A percentile compares a stretch with the other conserved stretches of the same genome.
Conservation (phyloP, 1,140 invertebrate genomes). For the Drosophila kikkawai region DNA sequence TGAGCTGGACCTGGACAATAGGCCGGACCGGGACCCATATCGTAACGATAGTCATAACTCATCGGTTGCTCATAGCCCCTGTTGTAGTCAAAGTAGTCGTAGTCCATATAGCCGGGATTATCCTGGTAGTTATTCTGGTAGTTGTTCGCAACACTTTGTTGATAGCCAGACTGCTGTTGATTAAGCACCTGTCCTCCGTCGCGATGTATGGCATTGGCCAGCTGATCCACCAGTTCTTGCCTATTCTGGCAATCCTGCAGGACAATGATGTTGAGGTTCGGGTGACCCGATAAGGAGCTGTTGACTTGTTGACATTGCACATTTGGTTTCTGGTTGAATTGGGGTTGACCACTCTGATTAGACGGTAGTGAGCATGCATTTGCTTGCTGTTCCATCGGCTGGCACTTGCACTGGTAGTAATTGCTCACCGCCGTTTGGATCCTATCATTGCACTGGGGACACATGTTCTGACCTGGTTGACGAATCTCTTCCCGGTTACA, state of each 20-base stretch:
- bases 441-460: constrained; percentile 26
- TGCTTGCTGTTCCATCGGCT: not conserved
- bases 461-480: constrained; percentile 21
- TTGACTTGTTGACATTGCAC: not conserved
- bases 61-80: not conserved
- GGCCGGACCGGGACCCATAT: not conserved
- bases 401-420: constrained; percentile 9
- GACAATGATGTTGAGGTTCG: constrained; percentile 55
- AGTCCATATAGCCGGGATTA: constrained; percentile 11
- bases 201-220: constrained; percentile 21
- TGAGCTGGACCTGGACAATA: not conserved
- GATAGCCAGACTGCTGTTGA: not conserved
- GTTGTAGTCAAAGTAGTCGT: constrained; percentile 1
- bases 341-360: no score
- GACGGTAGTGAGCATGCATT: no score
- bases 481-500: constrained; percentile 13
- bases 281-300: not conserved
- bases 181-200: not conserved
- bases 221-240: constrained; percentile 40
- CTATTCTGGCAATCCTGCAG: constrained; percentile 53
- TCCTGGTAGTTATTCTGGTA: no score
- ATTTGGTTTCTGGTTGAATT: not conserved
- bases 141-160: not conserved
- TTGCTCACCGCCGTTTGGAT: constrained; percentile 25
- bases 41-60: constrained; percentile 1